A percentile compares a stretch with the other conserved stretches of the same genome.
phyloP scores from a whole-genome alignment of 1,140 invertebrate species.

The Apocrypta bakeri region DNA sequence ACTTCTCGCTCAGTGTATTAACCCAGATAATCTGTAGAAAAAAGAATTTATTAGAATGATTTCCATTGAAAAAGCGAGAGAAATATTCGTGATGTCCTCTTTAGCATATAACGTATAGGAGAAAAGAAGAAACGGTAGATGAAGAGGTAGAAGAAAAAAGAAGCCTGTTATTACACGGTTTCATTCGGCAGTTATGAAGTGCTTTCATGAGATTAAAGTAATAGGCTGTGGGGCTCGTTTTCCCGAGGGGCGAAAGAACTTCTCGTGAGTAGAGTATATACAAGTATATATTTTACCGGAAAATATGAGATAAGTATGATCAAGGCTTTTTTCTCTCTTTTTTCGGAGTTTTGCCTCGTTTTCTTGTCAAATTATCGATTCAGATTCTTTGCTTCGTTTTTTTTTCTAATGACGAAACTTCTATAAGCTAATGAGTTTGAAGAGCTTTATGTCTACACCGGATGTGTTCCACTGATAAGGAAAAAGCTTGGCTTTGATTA shows the following conservation, averaged over 20 bases:
- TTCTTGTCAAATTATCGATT: constrained; percentile 5
- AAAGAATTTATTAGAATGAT: no score
- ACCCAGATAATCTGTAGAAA: no score
- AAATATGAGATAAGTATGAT: background rate
- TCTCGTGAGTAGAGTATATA: background rate
- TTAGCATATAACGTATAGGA: background rate
- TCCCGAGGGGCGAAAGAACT: background rate
- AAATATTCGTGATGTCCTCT: no score
- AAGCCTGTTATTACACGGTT: background rate
- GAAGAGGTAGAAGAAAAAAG: no score
- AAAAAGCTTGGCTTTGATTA: no score
- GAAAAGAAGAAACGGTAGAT: no score
- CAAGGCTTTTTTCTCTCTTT: background rate
- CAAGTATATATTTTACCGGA: no score
- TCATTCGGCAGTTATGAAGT: constrained; percentile 1
- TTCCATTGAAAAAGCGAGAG: no score
- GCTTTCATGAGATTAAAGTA: constrained; percentile 31
- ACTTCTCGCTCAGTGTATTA: no score
- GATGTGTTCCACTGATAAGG: background rate
- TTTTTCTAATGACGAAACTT: no score
- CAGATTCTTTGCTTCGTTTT: background rate
- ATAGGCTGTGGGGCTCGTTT: background rate
- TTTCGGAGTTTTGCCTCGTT: background rate
- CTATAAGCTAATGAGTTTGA: no score
- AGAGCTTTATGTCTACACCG: no score